Base-by-base conservation (phyloP, 2,888 invertebrate genomes). In the Morinoia aosen region DNA sequence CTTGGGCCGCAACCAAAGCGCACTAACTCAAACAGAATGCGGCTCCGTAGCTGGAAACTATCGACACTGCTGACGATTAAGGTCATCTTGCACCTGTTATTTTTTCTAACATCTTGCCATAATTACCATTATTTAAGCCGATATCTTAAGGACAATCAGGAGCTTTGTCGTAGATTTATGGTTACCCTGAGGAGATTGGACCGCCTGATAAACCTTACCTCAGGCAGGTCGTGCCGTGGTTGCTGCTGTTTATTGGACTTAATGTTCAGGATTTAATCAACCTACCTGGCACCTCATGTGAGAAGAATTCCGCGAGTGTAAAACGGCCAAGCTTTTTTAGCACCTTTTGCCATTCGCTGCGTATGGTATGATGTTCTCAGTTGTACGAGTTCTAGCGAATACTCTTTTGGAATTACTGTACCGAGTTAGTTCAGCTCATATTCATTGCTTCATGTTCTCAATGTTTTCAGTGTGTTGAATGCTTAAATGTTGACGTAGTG, bases 251-350 rank as follows among this genome's bases (percentile, higher is more conserved):
- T 76, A 76, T 76, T 76, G 76, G 76, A 76, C 76, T 76, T 76
- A 76, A 76, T 76, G 76, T 76, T 33, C 76, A 19, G 76, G 76
- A 76, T 90, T 90, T 90, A 90, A 90, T 90, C 90, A 90, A 48
- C 90, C 48, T 90, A 90, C 90, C 90, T 90, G 40, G 90, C 90
- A 90, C 48, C 90, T 90, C 90, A 33, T 76, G 76, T 76, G 76
- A 76, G 76, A 76, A 76, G 33, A 76, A 76, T 76, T 76, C 76
- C 76, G 33, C 16, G 76, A 76, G 25, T 76, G 25, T 76, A 33
- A 76, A 25, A 33, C 76, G 14, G 16, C 33, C 76, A 33, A 76
- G 76, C 25, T 76, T 76, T 76, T 76, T 76, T 76, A 25, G 19
- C 76, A 33, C 33, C 8, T 25, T 25, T 76, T 19, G 19, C 33